Evolutionary conservation across 2,888 invertebrate genomes (phyloP).

Genomic region (Athalia circularis): DNA sequence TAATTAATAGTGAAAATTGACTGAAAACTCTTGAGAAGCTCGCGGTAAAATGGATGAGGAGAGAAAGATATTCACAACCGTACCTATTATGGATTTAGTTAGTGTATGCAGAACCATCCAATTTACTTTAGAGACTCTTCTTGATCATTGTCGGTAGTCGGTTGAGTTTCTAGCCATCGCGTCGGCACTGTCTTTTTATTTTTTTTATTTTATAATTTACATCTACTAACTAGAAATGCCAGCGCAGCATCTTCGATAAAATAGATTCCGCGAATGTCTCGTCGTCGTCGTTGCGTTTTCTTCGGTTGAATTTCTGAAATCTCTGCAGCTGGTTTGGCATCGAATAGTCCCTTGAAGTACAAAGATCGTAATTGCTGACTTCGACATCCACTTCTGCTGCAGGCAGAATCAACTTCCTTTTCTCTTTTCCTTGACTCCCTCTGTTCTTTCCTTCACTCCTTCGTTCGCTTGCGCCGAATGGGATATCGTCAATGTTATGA

Average conservation of each 20-base stretch:
- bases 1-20: conserved; percentile 4
- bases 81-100: conserved; percentile 12
- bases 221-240: conserved; percentile 41
- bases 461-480: conserved; percentile 1
- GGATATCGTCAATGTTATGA: neutral
- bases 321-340: conserved; percentile 24
- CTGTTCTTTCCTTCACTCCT: conserved; percentile 11
- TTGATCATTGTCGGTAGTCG: conserved; percentile 38
- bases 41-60: neutral
- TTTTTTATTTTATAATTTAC: conserved; percentile 41
- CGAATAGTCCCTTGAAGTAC: conserved; percentile 36
- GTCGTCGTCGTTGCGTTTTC: neutral
- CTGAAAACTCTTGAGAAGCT: neutral
- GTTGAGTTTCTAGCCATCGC: conserved; percentile 23
- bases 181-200: neutral
- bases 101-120: conserved; percentile 41
- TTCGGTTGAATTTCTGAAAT: neutral
- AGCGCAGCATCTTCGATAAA: conserved; percentile 39
- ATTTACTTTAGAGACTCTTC: conserved; percentile 30
- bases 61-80: conserved; percentile 3
- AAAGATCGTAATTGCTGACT: conserved; percentile 50
- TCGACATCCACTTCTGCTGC: conserved; percentile 48
- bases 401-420: conserved; percentile 5
- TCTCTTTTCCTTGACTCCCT: neutral
- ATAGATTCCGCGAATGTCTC: conserved; percentile 26